These are phyloP conservation scores for Rhagologus leucostigma DNA, from an alignment of 2,113 vertebrate species.

Conservation along the genomic window DNA sequence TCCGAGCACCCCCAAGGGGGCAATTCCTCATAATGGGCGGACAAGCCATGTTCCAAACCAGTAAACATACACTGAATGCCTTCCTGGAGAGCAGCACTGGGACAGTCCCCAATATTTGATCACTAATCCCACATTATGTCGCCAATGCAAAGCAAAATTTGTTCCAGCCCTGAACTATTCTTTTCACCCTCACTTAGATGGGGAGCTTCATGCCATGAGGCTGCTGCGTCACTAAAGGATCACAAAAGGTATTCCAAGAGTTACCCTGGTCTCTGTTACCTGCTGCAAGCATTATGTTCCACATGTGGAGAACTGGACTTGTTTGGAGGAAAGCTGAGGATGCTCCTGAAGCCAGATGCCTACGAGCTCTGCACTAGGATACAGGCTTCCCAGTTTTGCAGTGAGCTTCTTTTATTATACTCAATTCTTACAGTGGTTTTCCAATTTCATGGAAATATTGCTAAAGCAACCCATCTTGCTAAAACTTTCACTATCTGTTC, in stretches of 20 bases:
- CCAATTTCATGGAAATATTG: slow-evolving; percentile 19
- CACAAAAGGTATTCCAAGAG: background rate
- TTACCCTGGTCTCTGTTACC: background rate
- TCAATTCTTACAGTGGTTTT: background rate
- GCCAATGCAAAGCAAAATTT: background rate
- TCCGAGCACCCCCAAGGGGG: background rate
- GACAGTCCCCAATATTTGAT: too few relatives aligned
- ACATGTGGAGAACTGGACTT: background rate
- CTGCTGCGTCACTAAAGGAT: background rate
- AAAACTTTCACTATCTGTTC: background rate
- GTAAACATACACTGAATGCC: rapidly evolving
- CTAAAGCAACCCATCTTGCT: slow-evolving; percentile 22
- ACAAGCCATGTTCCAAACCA: rapidly evolving
- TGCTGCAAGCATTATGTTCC: background rate
- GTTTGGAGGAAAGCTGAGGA: background rate
- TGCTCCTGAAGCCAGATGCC: slow-evolving; percentile 5
- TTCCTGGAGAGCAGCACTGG: background rate
- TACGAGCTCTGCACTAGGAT: background rate
- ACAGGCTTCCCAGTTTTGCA: background rate
- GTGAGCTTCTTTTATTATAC: background rate
- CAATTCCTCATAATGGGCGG: background rate
- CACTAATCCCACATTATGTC: background rate
- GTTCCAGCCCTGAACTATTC: background rate
- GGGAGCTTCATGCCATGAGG: background rate
- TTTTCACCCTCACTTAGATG: background rate